These are phyloP conservation scores for Axis porcinus DNA, from an alignment of 2,113 vertebrate genomes.

Conservation along the genomic window DNA sequence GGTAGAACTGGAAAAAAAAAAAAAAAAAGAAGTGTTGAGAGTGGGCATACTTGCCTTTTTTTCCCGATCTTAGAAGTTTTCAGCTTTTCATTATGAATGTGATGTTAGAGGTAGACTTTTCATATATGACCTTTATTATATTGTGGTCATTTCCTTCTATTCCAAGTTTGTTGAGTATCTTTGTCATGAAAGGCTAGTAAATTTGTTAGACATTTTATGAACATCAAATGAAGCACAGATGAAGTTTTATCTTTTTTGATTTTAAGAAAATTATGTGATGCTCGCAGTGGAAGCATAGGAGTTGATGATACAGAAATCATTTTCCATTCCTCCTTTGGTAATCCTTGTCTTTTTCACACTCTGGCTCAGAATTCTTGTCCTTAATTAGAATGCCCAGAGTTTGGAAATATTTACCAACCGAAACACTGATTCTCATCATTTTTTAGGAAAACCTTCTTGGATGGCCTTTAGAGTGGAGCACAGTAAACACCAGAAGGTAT, in stretches of 20 bases:
- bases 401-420: neutral
- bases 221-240: neutral
- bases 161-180: neutral
- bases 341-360: neutral
- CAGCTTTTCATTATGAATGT: neutral
- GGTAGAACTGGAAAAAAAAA: too few species aligned
- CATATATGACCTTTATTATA: neutral
- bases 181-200: neutral
- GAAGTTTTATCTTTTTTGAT: neutral
- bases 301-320: neutral
- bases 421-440: neutral
- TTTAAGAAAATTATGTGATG: neutral
- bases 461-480: slow-evolving; percentile 1
- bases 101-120: neutral
- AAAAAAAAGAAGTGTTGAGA: neutral
- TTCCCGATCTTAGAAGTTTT: neutral
- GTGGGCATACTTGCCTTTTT: neutral
- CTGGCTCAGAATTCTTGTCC: neutral
- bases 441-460: slow-evolving; percentile 47
- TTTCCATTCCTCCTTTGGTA: neutral
- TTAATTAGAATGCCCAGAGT: neutral
- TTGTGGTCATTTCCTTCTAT: neutral
- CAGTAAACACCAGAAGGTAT: slow-evolving; percentile 30
- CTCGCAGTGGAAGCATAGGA: neutral
- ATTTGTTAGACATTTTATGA: neutral